Percentiles rank a stretch among this genome's conserved stretches.
These are phyloP conservation scores for Anticlea derivata DNA, from an alignment of 2,888 invertebrate genomes.

Conservation along the genomic window DNA sequence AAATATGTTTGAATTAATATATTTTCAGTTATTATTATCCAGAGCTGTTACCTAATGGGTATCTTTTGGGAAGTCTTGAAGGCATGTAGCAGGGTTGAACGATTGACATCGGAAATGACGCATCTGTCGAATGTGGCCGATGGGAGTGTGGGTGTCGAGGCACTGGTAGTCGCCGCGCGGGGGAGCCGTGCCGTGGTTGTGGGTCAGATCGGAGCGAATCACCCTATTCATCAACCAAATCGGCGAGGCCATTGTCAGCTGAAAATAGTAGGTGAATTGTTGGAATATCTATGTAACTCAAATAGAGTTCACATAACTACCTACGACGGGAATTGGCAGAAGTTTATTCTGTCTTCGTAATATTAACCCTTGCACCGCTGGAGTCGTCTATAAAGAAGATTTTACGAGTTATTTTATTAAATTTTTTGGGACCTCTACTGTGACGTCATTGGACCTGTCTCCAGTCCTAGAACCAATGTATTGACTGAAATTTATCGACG, in stretches of 20 bases:
- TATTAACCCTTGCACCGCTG: too few species aligned
- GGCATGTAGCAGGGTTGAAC: slow-evolving; percentile 67
- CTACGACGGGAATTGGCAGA: too few species aligned
- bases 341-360: too few species aligned
- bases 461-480: too few species aligned
- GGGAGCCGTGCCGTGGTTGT: slow-evolving; percentile 73
- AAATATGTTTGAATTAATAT: slow-evolving; percentile 28
- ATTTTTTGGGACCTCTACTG: too few species aligned
- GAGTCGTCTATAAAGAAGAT: too few species aligned
- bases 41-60: slow-evolving; percentile 38
- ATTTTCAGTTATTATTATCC: slow-evolving; percentile 36
- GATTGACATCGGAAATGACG: slow-evolving; percentile 67
- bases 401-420: too few species aligned
- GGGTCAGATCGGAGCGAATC: slow-evolving; percentile 74
- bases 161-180: slow-evolving; percentile 73
- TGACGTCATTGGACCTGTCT: too few species aligned
- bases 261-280: too few species aligned
- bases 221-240: slow-evolving; percentile 70
- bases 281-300: too few species aligned
- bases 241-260: slow-evolving; percentile 68
- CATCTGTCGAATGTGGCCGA: slow-evolving; percentile 69
- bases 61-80: slow-evolving; percentile 60
- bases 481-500: too few species aligned
- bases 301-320: too few species aligned
- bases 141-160: slow-evolving; percentile 75